Evolutionary conservation across 2,888 invertebrate genomes (phyloP).

Genomic region (Ethmia dodecea): DNA sequence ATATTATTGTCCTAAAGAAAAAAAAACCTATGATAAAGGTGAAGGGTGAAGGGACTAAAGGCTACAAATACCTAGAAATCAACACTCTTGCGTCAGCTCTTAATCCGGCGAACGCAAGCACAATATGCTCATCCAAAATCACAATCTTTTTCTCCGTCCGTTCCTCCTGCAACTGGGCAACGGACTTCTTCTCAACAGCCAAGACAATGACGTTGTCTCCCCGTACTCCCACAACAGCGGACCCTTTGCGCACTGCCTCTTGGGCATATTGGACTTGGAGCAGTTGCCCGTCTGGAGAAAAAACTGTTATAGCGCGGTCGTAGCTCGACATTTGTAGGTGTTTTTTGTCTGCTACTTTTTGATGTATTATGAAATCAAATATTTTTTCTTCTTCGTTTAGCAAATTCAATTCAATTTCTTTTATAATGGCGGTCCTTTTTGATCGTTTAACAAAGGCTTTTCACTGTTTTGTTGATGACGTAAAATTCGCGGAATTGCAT

Average conservation of each 20-base stretch:
- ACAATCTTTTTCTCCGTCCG: conserved; percentile 97
- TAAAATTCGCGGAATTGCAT: no score
- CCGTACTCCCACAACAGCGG: conserved; percentile 89
- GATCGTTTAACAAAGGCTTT: no score
- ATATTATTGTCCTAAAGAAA: no score
- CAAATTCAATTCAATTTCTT: no score
- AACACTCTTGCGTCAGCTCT: conserved; percentile 98
- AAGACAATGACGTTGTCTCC: conserved; percentile 94
- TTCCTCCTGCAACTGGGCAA: conserved; percentile 96
- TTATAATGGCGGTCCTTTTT: no score
- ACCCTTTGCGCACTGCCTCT: conserved; percentile 96
- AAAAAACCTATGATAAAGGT: no score
- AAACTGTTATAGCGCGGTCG: conserved; percentile 98
- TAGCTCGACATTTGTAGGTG: conserved; percentile 81
- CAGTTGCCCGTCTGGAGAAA: conserved; percentile 98
- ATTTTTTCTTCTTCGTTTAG: no score
- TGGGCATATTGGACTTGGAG: conserved; percentile 81
- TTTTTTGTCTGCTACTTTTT: no score
- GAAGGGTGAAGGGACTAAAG: no score
- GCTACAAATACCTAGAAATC: conserved; percentile 83
- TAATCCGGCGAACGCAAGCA: conserved; percentile 97
- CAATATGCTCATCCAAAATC: conserved; percentile 95
- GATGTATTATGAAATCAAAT: no score
- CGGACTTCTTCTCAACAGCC: conserved; percentile 97
- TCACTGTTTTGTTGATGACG: no score